Evolutionary conservation across 2,888 invertebrate species (phyloP).

Genomic region (Drosophila mercatorum): DNA sequence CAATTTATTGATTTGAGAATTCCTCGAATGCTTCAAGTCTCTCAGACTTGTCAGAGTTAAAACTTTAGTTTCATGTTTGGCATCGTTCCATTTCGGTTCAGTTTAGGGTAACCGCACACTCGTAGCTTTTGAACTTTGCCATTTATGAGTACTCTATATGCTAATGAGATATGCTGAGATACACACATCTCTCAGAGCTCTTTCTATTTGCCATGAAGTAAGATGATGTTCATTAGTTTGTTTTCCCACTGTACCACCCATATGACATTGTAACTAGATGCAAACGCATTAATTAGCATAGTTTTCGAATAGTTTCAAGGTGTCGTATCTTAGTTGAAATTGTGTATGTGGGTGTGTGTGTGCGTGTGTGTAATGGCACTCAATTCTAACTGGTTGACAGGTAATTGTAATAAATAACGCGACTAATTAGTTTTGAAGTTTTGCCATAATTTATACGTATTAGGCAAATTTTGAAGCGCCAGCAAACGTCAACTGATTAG

Average conservation of each 20-base stretch:
- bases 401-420: constrained; percentile 74
- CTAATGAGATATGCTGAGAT: not conserved
- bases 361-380: constrained; percentile 25
- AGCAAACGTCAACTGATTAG: constrained; percentile 27
- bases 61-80: not conserved
- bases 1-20: not conserved
- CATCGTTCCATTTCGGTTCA: not conserved
- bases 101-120: not conserved
- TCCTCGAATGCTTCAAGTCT: not conserved
- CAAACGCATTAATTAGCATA: constrained; percentile 69
- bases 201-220: not conserved
- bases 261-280: constrained; percentile 57
- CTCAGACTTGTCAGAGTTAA: not conserved
- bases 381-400: constrained; percentile 55
- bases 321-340: constrained; percentile 25
- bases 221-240: constrained; percentile 5
- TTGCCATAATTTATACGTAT: constrained; percentile 63
- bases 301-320: constrained; percentile 54
- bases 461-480: constrained; percentile 47
- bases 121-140: constrained; percentile 4
- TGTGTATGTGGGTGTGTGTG: constrained; percentile 13
- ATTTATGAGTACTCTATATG: constrained; percentile 1
- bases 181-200: not conserved
- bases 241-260: constrained; percentile 53
- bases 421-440: constrained; percentile 69